Evolutionary conservation across 2,888 invertebrate species (phyloP).

Genomic region (Lysandra bellargus): DNA sequence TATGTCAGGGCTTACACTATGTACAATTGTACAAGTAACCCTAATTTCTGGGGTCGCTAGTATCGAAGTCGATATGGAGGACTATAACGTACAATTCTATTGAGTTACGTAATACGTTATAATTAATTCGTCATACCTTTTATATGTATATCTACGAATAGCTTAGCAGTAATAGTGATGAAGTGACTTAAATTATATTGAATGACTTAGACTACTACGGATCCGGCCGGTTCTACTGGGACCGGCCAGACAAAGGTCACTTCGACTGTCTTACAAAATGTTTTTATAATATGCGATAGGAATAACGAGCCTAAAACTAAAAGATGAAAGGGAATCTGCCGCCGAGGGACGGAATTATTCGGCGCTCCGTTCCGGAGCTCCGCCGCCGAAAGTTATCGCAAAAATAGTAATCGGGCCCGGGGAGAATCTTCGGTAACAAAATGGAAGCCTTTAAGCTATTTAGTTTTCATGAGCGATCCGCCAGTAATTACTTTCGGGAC

Average conservation of each 20-base stretch:
- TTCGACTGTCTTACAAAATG: neutral
- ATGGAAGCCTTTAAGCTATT: constrained; percentile 36
- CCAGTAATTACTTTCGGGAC: constrained; percentile 23
- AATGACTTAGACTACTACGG: neutral
- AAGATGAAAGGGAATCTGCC: constrained; percentile 10
- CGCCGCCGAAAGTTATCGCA: neutral
- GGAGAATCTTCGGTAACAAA: constrained; percentile 35
- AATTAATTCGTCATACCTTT: no score
- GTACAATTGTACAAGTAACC: no score
- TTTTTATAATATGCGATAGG: neutral
- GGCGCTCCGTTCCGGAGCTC: neutral
- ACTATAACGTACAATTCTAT: no score
- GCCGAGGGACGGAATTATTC: constrained; percentile 11
- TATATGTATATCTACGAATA: no score
- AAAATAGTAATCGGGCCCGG: constrained; percentile 6
- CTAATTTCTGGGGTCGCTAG: no score
- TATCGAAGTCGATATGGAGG: no score
- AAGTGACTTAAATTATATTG: no score
- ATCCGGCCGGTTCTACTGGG: neutral
- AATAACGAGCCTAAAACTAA: neutral
- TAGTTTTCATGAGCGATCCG: constrained; percentile 28
- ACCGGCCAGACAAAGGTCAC: neutral
- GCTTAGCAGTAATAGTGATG: no score
- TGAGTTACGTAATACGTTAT: no score
- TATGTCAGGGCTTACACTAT: no score